Percentiles rank a stretch among this genome's conserved stretches.
Evolutionary conservation across 2,888 invertebrate genomes (phyloP).

Genomic region (Neoitamus cyanurus): DNA sequence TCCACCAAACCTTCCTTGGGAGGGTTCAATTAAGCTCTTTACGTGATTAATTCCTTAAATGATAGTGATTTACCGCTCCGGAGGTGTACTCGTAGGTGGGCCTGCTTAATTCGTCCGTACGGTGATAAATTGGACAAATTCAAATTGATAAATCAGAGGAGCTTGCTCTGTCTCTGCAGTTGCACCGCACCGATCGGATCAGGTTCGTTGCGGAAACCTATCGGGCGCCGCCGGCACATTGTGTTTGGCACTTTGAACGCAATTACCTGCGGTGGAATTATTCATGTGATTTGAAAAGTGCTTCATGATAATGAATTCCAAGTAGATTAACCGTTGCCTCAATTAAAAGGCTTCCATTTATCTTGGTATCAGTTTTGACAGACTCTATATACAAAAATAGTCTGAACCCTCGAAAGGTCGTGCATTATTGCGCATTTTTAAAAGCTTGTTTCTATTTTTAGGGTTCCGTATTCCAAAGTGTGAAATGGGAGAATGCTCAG

Average conservation of each 20-base stretch:
- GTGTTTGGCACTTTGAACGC: neutral
- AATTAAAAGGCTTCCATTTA: neutral
- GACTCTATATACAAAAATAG: too few species aligned
- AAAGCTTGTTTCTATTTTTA: too few species aligned
- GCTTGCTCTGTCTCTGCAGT: neutral
- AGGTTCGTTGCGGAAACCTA: neutral
- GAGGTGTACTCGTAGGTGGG: neutral
- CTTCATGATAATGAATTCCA: neutral
- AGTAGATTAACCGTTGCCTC: neutral
- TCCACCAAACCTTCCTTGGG: neutral
- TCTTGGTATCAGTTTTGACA: too few species aligned
- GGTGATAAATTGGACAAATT: slow-evolving; percentile 34
- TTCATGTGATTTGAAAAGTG: neutral
- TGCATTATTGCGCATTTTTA: too few species aligned
- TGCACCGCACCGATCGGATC: neutral
- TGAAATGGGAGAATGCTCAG: too few species aligned
- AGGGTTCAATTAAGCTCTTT: slow-evolving; percentile 35
- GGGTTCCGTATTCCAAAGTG: too few species aligned
- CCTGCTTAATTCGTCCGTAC: slow-evolving; percentile 20
- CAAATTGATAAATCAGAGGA: slow-evolving; percentile 18
- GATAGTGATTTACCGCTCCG: slow-evolving; percentile 22
- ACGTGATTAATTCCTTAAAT: slow-evolving; percentile 38
- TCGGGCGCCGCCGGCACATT: neutral
- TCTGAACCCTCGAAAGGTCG: too few species aligned
- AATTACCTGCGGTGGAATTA: neutral